Percentiles rank a stretch among this genome's conserved stretches.
These are phyloP conservation scores for Odontomachus brunneus DNA, from an alignment of 1,140 invertebrate species.

Conservation along the genomic window DNA sequence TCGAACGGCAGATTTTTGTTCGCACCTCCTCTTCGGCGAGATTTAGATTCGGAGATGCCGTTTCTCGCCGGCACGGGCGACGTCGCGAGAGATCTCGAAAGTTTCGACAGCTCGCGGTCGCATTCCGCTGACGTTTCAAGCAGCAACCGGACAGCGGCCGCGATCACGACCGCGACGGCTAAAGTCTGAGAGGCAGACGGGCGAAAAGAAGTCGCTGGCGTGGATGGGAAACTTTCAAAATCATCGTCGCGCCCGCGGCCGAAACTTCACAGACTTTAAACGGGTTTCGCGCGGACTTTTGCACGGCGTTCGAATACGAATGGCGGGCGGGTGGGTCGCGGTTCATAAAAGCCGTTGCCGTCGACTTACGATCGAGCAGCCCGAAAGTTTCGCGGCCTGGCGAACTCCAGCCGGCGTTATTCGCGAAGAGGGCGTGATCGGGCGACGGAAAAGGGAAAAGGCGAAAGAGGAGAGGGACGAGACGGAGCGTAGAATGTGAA, in stretches of 20 bases:
- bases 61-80: too few species aligned
- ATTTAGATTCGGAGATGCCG: slow-evolving; percentile 27
- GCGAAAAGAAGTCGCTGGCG: slow-evolving; percentile 18
- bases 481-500: slow-evolving; percentile 44
- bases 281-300: slow-evolving; percentile 43
- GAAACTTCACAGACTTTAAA: slow-evolving; percentile 56
- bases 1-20: background rate
- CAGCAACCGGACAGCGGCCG: background rate
- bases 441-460: background rate
- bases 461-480: background rate
- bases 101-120: slow-evolving; percentile 38
- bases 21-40: background rate
- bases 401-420: background rate
- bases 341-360: slow-evolving; percentile 25
- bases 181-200: background rate
- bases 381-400: slow-evolving; percentile 29
- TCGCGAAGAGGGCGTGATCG: background rate
- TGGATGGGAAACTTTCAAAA: slow-evolving; percentile 41
- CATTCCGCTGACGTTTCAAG: slow-evolving; percentile 12
- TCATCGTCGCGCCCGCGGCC: slow-evolving; percentile 32
- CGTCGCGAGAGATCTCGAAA: slow-evolving; percentile 27
- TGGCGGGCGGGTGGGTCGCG: slow-evolving; percentile 38
- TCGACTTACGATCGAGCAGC: slow-evolving; percentile 24
- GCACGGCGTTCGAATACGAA: slow-evolving; percentile 57
- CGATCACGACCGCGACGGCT: background rate